Evolutionary conservation across 2,888 invertebrate genomes (phyloP).

Genomic region (Zygothrica quintamaculata): DNA sequence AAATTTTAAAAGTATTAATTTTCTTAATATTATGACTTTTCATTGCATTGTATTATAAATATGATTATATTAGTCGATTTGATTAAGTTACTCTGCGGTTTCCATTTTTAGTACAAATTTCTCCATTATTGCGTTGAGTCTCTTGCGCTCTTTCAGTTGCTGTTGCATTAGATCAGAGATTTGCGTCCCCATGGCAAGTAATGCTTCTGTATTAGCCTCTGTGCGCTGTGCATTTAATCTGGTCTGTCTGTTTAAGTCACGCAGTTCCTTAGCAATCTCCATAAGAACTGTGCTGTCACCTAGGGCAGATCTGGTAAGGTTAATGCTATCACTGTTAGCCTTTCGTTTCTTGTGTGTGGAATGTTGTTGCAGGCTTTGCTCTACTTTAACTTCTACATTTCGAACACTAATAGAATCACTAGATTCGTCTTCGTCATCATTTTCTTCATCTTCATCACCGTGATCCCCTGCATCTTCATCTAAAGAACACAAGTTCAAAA

Average conservation of each 20-base stretch:
- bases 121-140: slow-evolving; percentile 66
- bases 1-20: no score
- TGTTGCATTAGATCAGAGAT: slow-evolving; percentile 68
- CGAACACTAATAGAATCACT: slow-evolving; percentile 35
- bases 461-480: slow-evolving; percentile 36
- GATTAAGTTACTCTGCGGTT: slow-evolving; percentile 47
- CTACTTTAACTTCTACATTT: slow-evolving; percentile 29
- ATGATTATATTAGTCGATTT: background rate
- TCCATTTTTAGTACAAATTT: slow-evolving; percentile 70
- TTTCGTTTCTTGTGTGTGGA: slow-evolving; percentile 47
- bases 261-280: slow-evolving; percentile 64
- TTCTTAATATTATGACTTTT: no score
- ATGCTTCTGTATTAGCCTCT: slow-evolving; percentile 63
- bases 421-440: slow-evolving; percentile 26
- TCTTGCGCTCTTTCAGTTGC: slow-evolving; percentile 63
- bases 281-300: slow-evolving; percentile 34
- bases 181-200: slow-evolving; percentile 63
- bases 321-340: slow-evolving; percentile 24
- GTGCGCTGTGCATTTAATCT: slow-evolving; percentile 60
- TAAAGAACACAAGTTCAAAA: background rate
- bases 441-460: slow-evolving; percentile 40
- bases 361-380: slow-evolving; percentile 25
- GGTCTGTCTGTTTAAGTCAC: slow-evolving; percentile 58
- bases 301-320: slow-evolving; percentile 8
- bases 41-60: no score